These are phyloP conservation scores for Heliconius himera DNA, from an alignment of 1,140 invertebrate species.

Conservation along the genomic window DNA sequence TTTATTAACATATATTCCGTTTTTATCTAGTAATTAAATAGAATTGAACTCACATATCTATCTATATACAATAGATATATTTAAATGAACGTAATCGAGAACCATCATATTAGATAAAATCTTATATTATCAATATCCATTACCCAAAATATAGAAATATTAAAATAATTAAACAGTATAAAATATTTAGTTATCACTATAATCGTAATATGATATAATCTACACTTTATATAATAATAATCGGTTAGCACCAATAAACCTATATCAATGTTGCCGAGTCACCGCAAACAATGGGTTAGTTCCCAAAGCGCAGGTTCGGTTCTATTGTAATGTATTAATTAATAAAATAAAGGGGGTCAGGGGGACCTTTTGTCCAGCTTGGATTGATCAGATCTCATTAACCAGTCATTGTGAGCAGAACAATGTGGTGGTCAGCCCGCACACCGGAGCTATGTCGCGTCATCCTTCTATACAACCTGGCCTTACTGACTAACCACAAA, in stretches of 20 bases:
- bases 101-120: no score
- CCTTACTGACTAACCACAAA: slow-evolving; percentile 28
- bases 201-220: slow-evolving; percentile 6
- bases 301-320: slow-evolving; percentile 70
- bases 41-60: neutral
- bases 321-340: slow-evolving; percentile 81
- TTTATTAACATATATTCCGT: neutral
- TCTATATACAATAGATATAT: no score
- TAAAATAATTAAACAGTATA: neutral
- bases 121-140: no score
- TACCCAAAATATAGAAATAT: neutral
- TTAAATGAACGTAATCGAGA: no score
- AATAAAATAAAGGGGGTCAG: slow-evolving; percentile 76
- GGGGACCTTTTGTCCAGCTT: slow-evolving; percentile 71
- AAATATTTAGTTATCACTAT: neutral
- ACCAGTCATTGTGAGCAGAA: slow-evolving; percentile 74
- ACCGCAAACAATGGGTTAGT: slow-evolving; percentile 72
- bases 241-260: slow-evolving; percentile 44
- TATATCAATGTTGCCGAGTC: slow-evolving; percentile 64
- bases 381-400: slow-evolving; percentile 80
- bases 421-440: slow-evolving; percentile 63
- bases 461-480: slow-evolving; percentile 49
- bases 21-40: neutral
- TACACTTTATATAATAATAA: slow-evolving; percentile 32
- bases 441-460: slow-evolving; percentile 54